Percentiles rank a stretch among this genome's conserved stretches.
These are phyloP conservation scores for Porites rus DNA, from an alignment of 92 coral and sea anemone genomes.

Conservation along the genomic window DNA sequence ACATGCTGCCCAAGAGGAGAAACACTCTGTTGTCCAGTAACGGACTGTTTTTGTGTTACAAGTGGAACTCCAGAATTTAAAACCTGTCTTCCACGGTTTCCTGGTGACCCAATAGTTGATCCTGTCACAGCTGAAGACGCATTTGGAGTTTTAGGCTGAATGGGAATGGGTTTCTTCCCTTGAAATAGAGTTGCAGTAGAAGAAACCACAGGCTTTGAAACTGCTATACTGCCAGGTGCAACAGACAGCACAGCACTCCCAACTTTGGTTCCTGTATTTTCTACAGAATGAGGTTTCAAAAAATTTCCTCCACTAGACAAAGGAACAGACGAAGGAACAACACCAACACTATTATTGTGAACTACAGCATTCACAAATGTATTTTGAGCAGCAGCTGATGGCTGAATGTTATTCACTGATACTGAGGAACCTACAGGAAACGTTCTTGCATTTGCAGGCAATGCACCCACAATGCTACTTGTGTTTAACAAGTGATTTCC, in stretches of 20 bases:
- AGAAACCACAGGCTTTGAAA: constrained; percentile 24
- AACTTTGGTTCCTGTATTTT: constrained; percentile 7
- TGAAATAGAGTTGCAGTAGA: constrained; percentile 61
- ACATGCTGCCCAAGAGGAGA: constrained; percentile 25
- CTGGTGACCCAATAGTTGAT: constrained; percentile 16
- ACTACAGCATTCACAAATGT: constrained; percentile 29
- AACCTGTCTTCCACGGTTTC: constrained; percentile 21
- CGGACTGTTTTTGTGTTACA: constrained; percentile 32
- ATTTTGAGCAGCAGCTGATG: constrained; percentile 22
- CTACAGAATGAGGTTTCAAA: constrained; percentile 29
- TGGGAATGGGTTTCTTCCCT: constrained; percentile 89
- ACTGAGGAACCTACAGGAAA: constrained; percentile 5
- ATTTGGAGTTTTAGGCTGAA: constrained; percentile 84
- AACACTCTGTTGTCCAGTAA: constrained; percentile 19
- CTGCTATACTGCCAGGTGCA: constrained; percentile 3
- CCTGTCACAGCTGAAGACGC: constrained; percentile 45
- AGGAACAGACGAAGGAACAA: constrained; percentile 38
- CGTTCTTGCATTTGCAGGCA: background rate
- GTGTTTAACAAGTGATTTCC: constrained; percentile 25
- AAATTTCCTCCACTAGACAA: constrained; percentile 49
- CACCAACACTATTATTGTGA: constrained; percentile 24
- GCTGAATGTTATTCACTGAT: constrained; percentile 9
- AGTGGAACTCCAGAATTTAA: constrained; percentile 26
- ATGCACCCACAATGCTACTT: background rate
- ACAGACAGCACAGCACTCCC: constrained; percentile 27